Evolutionary conservation across 23 tunicate species (phyloP).

Genomic region (Oikopleura dioica): DNA sequence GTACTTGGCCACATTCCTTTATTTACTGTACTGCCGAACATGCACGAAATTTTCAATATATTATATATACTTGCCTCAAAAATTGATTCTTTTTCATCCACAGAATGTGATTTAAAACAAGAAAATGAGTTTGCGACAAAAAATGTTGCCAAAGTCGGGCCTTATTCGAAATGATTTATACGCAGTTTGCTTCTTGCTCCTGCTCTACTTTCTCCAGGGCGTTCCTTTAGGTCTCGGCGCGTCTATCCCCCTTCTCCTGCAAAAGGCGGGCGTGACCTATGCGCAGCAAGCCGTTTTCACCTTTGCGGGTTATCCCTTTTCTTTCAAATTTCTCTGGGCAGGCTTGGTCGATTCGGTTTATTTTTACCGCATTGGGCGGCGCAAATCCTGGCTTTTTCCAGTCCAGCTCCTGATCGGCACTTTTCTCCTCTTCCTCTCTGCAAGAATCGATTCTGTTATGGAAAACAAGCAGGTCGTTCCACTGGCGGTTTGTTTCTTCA

Average conservation of each 20-base stretch:
- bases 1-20: no score
- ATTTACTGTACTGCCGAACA: no score
- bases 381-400: conserved; percentile 13
- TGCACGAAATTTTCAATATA: no score
- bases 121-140: no score
- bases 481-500: conserved; percentile 1
- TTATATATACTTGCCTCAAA: no score
- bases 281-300: neutral
- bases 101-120: no score
- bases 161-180: neutral
- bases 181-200: neutral
- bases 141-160: no score
- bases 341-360: conserved; percentile 1
- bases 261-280: neutral
- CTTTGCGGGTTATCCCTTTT: neutral
- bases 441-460: neutral
- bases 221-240: neutral
- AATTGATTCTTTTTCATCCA: no score
- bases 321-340: conserved; percentile 11
- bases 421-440: neutral
- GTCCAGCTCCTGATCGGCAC: neutral
- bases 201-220: neutral
- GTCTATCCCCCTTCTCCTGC: conserved; percentile 1
- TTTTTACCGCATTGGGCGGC: neutral
- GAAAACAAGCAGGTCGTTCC: neutral